phyloP scores from a whole-genome alignment of 2,113 vertebrate genomes.

The Stigmatopora nigra region DNA sequence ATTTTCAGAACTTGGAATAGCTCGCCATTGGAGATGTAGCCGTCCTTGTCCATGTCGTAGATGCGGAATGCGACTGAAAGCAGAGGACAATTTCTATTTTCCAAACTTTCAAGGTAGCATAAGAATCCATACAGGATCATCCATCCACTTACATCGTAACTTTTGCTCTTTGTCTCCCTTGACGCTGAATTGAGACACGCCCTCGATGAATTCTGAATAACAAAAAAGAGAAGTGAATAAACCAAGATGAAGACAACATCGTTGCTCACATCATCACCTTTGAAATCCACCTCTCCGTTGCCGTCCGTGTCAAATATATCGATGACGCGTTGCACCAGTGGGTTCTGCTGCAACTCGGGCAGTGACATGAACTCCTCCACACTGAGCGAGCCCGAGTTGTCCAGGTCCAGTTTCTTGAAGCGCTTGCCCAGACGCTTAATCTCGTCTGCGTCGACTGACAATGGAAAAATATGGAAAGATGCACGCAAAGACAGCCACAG shows the following conservation, averaged over 20 bases:
- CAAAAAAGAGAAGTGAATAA: not conserved
- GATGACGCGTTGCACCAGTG: slow-evolving; percentile 96
- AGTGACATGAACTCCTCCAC: slow-evolving; percentile 99
- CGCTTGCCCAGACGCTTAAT: slow-evolving; percentile 98
- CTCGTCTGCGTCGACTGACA: slow-evolving; percentile 95
- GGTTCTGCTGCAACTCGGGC: slow-evolving; percentile 97
- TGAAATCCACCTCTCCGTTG: slow-evolving; percentile 98
- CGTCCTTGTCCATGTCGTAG: slow-evolving; percentile 99
- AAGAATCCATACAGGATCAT: not conserved
- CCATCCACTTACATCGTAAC: slow-evolving; percentile 87
- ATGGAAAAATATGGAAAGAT: slow-evolving; percentile 15
- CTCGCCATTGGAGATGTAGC: slow-evolving; percentile 98
- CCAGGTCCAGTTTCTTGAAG: slow-evolving; percentile 99
- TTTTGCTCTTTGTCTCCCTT: slow-evolving; percentile 99
- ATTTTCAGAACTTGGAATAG: slow-evolving; percentile 99
- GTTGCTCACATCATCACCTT: slow-evolving; percentile 73
- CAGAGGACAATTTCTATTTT: too few species aligned
- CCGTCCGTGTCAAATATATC: slow-evolving; percentile 99
- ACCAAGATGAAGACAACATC: not conserved
- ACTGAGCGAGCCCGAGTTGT: slow-evolving; percentile 97
- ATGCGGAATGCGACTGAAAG: slow-evolving; percentile 91
- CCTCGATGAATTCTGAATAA: slow-evolving; percentile 91
- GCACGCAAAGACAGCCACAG: not conserved
- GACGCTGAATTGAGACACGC: slow-evolving; percentile 98
- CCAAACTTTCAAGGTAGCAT: too few species aligned